These are phyloP conservation scores for Drosophila flavopinicola DNA, from an alignment of 2,888 invertebrate genomes.

Conservation along the genomic window DNA sequence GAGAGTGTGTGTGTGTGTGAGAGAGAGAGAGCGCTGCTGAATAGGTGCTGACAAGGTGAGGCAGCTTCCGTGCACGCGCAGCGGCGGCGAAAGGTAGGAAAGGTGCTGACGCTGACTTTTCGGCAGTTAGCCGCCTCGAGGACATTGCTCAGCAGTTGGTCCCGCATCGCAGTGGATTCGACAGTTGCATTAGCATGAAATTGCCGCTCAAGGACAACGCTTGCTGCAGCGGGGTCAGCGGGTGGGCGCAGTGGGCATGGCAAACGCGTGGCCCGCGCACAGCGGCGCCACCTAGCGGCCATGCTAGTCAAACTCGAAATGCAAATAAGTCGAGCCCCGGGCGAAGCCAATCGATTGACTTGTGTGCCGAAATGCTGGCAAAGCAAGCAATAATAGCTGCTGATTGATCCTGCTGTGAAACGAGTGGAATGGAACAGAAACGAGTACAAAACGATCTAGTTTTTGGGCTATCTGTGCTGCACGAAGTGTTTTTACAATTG, in stretches of 20 bases:
- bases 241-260: slow-evolving; percentile 30
- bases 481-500: too few relatives aligned
- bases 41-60: slow-evolving; percentile 23
- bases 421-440: too few relatives aligned
- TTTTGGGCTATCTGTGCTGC: too few relatives aligned
- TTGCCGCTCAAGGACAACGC: slow-evolving; percentile 43
- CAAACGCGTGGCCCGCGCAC: slow-evolving; percentile 31
- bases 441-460: too few relatives aligned
- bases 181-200: slow-evolving; percentile 57
- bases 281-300: slow-evolving; percentile 43
- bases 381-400: too few relatives aligned
- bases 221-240: slow-evolving; percentile 30
- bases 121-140: slow-evolving; percentile 47
- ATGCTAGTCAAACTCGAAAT: background rate
- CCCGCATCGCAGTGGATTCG: slow-evolving; percentile 21
- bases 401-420: too few relatives aligned
- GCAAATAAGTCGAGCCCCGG: background rate
- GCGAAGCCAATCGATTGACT: background rate
- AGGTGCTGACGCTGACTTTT: slow-evolving; percentile 40
- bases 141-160: slow-evolving; percentile 68
- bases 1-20: background rate
- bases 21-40: background rate
- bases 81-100: slow-evolving; percentile 21
- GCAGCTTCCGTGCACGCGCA: slow-evolving; percentile 72
- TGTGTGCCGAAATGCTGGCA: too few relatives aligned